phyloP scores from a whole-genome alignment of 2,888 invertebrate genomes.

The Oligia fasciuncula region DNA sequence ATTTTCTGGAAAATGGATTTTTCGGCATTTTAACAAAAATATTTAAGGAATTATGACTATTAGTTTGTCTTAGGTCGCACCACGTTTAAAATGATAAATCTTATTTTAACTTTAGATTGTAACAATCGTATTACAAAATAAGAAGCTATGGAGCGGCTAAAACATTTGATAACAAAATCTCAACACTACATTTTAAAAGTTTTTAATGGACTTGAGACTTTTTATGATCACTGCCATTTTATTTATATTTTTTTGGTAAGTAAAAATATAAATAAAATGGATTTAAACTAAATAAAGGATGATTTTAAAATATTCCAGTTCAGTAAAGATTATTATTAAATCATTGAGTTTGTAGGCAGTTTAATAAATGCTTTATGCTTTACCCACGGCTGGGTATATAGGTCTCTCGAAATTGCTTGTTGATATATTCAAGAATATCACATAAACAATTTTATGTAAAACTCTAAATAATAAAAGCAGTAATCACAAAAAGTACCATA shows the following conservation, averaged over 20 bases:
- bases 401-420: not conserved
- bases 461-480: slow-evolving; percentile 25
- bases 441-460: not conserved
- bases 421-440: not conserved
- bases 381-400: not conserved
- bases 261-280: no score
- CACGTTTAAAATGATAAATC: slow-evolving; percentile 26
- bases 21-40: not conserved
- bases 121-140: slow-evolving; percentile 32
- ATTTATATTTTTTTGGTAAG: not conserved
- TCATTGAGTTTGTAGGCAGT: slow-evolving; percentile 24
- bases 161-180: slow-evolving; percentile 47
- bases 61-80: slow-evolving; percentile 42
- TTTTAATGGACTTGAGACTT: slow-evolving; percentile 17
- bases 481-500: slow-evolving; percentile 50
- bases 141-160: slow-evolving; percentile 57
- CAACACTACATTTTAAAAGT: slow-evolving; percentile 38
- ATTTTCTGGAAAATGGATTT: not conserved
- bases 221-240: slow-evolving; percentile 40
- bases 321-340: not conserved
- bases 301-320: not conserved
- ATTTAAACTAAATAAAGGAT: not conserved
- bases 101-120: slow-evolving; percentile 14
- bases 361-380: slow-evolving; percentile 25
- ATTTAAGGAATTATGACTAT: no score